Evolutionary conservation across 2,888 invertebrate species (phyloP), one percentile per base, ranked within the genome.

Genomic region (Brachyopa scutellaris): DNA sequence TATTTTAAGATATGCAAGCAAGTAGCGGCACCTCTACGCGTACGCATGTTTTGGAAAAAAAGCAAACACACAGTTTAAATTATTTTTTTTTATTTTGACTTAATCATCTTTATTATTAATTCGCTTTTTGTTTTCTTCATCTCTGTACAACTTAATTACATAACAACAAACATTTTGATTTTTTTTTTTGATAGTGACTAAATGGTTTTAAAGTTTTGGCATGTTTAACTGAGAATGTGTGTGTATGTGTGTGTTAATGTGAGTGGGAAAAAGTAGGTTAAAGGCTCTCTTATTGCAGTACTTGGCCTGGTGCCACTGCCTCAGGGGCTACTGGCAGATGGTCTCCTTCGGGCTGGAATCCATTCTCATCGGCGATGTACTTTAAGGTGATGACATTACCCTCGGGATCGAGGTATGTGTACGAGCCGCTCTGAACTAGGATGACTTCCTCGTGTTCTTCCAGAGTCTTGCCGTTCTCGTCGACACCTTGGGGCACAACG

Each of bases 301-400:
- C 36, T 21, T 57, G 66, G 26, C 64, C 59, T 40, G 38, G 31
- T 45, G 33, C 42, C 51, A 87, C 87, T 84, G 87, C 87, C 21
- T 91, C 90, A 17, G 92, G 92, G 36, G 91, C 88, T 53, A 91
- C 92, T 1, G 94, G 94, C 74, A 94, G 89, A 87, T 94, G 94
- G 85, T 92, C 93, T 9, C 94, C 94, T 82, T 93, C 90, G 0
- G 94, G 94, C 86, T 93, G 93, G 89, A 94, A 94, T 21, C 94
- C 94, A 87, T 95, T 94, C 88, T 95, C 94, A 87, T 95, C 95
- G 82, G 95, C 95, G 61, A 93, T 92, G 85, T 94, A 95, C 76
- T 86, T 93, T 26, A 95, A 90, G 49, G 92, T 92, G 77, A 94
- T 93, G 23, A 93, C 85, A 26, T 93, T 93, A 29, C 95, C 95